These are phyloP conservation scores for Autographa gamma DNA, from an alignment of 2,888 invertebrate genomes.

Conservation along the genomic window DNA sequence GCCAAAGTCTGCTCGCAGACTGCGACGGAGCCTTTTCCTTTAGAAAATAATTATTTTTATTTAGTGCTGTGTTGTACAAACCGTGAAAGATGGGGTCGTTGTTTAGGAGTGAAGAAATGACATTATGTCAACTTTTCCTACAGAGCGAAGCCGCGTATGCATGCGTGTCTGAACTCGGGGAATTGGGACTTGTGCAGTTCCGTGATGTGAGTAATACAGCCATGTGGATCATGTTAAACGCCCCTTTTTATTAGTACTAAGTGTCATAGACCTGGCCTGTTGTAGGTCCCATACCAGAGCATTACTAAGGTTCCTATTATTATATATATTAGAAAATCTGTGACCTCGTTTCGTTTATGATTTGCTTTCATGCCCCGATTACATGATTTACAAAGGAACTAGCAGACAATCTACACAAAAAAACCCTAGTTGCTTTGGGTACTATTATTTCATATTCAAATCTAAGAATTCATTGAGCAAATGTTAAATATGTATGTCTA, in stretches of 20 bases:
- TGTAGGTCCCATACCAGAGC: neutral
- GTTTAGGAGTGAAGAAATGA: slow-evolving; percentile 99
- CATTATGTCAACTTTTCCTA: slow-evolving; percentile 98
- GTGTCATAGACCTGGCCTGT: neutral
- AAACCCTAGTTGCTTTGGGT: neutral
- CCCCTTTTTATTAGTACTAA: slow-evolving; percentile 44
- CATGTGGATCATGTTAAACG: slow-evolving; percentile 52
- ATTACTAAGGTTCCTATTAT: neutral
- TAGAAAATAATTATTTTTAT: slow-evolving; percentile 68
- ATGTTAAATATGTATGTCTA: neutral
- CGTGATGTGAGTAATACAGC: slow-evolving; percentile 93
- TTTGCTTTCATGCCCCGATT: slow-evolving; percentile 59
- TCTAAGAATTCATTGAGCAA: neutral
- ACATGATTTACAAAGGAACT: slow-evolving; percentile 43
- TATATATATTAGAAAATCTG: slow-evolving; percentile 53
- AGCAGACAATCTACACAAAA: neutral
- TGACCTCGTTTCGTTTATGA: slow-evolving; percentile 71
- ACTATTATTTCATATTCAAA: neutral
- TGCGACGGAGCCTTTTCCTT: slow-evolving; percentile 77
- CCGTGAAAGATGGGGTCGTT: slow-evolving; percentile 93
- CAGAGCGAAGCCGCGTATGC: slow-evolving; percentile 99
- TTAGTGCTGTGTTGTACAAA: slow-evolving; percentile 72
- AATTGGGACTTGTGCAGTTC: slow-evolving; percentile 98
- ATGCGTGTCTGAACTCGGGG: slow-evolving; percentile 99
- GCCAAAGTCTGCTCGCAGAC: slow-evolving; percentile 83